Evolutionary conservation across 2,888 invertebrate genomes (phyloP).

Genomic region (Hirtodrosophila trivittata): DNA sequence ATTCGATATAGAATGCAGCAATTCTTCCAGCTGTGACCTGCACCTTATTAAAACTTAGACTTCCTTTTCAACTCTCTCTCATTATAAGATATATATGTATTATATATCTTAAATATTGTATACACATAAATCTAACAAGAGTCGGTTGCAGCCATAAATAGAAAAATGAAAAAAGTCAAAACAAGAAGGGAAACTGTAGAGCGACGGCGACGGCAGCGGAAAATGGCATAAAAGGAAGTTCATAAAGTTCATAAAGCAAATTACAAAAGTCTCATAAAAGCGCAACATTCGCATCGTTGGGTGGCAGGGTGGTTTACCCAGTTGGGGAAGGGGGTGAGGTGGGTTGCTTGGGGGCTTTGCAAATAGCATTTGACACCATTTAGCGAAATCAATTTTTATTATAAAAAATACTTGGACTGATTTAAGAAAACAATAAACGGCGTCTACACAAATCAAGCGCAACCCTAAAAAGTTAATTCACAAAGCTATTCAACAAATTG

Average conservation of each 20-base stretch:
- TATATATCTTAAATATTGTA: not conserved
- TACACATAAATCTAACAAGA: conserved; percentile 1
- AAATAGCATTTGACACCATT: conserved; percentile 63
- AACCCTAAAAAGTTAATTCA: conserved; percentile 76
- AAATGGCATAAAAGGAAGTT: conserved; percentile 64
- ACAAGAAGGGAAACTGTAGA: not conserved
- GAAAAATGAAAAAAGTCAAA: conserved; percentile 8
- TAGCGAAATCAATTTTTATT: conserved; percentile 75
- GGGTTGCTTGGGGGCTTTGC: not conserved
- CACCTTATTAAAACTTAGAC: too few relatives aligned
- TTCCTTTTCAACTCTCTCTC: too few relatives aligned
- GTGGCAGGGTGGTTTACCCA: too few relatives aligned
- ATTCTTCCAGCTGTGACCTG: too few relatives aligned
- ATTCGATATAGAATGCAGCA: too few relatives aligned
- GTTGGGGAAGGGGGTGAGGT: not conserved
- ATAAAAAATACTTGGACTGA: conserved; percentile 69
- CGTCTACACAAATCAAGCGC: conserved; percentile 68
- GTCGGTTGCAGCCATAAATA: conserved; percentile 44
- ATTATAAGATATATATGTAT: conserved; percentile 3
- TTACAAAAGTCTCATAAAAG: conserved; percentile 71
- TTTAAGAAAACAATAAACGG: conserved; percentile 78
- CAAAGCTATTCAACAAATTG: conserved; percentile 77
- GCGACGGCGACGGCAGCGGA: conserved; percentile 32
- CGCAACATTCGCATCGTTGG: conserved; percentile 45
- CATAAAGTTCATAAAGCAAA: conserved; percentile 78